Evolutionary conservation across 2,888 invertebrate species (phyloP), one percentile per base, ranked within the genome.

Genomic region (Monopis laevigella): DNA sequence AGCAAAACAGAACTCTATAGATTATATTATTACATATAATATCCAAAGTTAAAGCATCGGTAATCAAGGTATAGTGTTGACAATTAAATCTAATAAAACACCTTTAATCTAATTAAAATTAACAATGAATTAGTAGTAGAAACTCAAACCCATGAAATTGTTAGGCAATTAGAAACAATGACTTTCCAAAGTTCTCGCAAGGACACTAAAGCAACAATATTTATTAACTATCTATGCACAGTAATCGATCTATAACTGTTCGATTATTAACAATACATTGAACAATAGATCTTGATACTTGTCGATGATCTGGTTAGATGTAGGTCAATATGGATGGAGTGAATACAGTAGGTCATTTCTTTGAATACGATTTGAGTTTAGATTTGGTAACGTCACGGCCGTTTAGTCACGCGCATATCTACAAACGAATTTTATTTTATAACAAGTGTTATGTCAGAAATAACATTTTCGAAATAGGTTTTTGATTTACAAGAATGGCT

Each of bases 231-330:
- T n/a, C n/a, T n/a, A n/a, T n/a, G n/a, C 10, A 29, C 5, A 36
- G 36, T 21, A 36, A 36, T 36, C 36, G 19, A 36, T 21, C 21
- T 51, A 54, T n/a, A n/a, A n/a, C n/a, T n/a, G n/a, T n/a, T 51
- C 51, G 52, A 54, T 49, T 46, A 48, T 55, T 50, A 46, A 41
- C 43, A 39, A 7, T 11, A 32, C 17, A 53, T 51, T 46, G 48
- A 58, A 64, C 57, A 65, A 63, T 62, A 48, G 51, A 43, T 30
- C 12, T 21, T 12, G 19, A 21, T 36, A 36, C 16, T 14, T 36
- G 41, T 28, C 45, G 57, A 61, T 63, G 58, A 59, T 59, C 55
- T 55, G 51, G 52, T 58, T 56, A 54, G 57, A 65, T 61, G 51
- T 61, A 51, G 65, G 65, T 62, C 62, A 58, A 45, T 46, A 46